Percentiles rank a stretch among this genome's conserved stretches.
Evolutionary conservation across 2,888 invertebrate species (phyloP).

Genomic region (Ectemnius cavifrons): DNA sequence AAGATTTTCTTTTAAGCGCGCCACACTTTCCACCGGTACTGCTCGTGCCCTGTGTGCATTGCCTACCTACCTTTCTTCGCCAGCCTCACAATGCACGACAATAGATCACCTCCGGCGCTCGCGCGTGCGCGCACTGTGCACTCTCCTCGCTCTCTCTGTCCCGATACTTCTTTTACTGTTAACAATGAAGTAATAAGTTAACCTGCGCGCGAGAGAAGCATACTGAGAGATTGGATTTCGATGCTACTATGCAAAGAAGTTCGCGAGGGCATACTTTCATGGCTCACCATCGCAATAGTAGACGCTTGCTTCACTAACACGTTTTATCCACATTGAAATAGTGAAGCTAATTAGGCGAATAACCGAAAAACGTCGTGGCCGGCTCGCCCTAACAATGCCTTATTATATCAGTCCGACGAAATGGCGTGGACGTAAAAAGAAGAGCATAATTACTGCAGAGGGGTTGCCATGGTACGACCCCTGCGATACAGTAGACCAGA

Average conservation of each 20-base stretch:
- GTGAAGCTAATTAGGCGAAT: slow-evolving; percentile 66
- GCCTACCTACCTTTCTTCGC: slow-evolving; percentile 11
- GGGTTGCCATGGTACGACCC: slow-evolving; percentile 73
- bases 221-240: not conserved
- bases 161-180: slow-evolving; percentile 14
- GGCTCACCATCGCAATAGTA: too few relatives aligned
- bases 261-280: not conserved
- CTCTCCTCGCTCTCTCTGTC: too few relatives aligned
- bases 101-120: slow-evolving; percentile 34
- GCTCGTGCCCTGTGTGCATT: not conserved
- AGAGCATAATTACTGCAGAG: slow-evolving; percentile 76
- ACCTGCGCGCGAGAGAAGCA: not conserved
- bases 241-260: not conserved
- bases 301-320: too few relatives aligned
- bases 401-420: slow-evolving; percentile 75
- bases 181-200: slow-evolving; percentile 32
- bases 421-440: slow-evolving; percentile 76
- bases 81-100: slow-evolving; percentile 28
- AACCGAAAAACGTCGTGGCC: slow-evolving; percentile 62
- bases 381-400: slow-evolving; percentile 67
- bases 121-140: slow-evolving; percentile 3
- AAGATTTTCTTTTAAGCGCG: slow-evolving; percentile 29
- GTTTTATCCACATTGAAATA: too few relatives aligned
- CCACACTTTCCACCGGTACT: slow-evolving; percentile 18
- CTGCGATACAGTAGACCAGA: slow-evolving; percentile 71